A percentile compares a stretch with the other conserved stretches of the same genome.
These are phyloP conservation scores for Crocodylus rhombifer DNA, from an alignment of 2,797 vertebrate species.

Conservation along the genomic window DNA sequence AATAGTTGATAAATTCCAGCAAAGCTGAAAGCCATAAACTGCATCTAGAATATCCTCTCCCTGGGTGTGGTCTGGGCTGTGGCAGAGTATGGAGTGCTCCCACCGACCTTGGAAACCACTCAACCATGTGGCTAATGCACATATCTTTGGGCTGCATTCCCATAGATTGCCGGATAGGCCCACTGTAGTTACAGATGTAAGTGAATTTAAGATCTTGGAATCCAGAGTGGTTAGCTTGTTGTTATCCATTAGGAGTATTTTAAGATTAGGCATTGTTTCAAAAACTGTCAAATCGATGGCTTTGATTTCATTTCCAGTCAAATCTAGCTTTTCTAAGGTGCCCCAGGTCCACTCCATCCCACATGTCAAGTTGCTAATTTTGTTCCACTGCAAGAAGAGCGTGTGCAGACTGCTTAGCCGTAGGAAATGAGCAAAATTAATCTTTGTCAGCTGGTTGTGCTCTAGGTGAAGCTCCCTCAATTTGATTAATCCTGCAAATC, in stretches of 20 bases:
- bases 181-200: constrained; percentile 90
- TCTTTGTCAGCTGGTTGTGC: constrained; percentile 99
- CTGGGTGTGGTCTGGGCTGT: constrained; percentile 96
- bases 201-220: constrained; percentile 90
- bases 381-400: constrained; percentile 98
- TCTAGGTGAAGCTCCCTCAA: constrained; percentile 98
- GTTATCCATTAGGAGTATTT: constrained; percentile 96
- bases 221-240: constrained; percentile 96
- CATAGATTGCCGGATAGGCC: constrained; percentile 97
- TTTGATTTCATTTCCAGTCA: constrained; percentile 96
- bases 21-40: constrained; percentile 98
- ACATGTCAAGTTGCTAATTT: constrained; percentile 97
- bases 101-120: constrained; percentile 96
- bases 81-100: constrained; percentile 97
- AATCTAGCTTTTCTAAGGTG: constrained; percentile 96
- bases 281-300: constrained; percentile 93
- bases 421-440: constrained; percentile 99
- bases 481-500: constrained; percentile 98
- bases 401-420: constrained; percentile 96
- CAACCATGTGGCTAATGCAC: constrained; percentile 94
- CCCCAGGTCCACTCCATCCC: constrained; percentile 98
- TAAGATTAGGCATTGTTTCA: constrained; percentile 97
- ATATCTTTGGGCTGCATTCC: constrained; percentile 98
- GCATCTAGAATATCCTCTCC: constrained; percentile 99
- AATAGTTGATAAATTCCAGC: constrained; percentile 95